Percentiles rank a stretch among this genome's conserved stretches.
Conservation (phyloP, 2,113 vertebrate species). For the Chaetorhynchus papuensis region DNA sequence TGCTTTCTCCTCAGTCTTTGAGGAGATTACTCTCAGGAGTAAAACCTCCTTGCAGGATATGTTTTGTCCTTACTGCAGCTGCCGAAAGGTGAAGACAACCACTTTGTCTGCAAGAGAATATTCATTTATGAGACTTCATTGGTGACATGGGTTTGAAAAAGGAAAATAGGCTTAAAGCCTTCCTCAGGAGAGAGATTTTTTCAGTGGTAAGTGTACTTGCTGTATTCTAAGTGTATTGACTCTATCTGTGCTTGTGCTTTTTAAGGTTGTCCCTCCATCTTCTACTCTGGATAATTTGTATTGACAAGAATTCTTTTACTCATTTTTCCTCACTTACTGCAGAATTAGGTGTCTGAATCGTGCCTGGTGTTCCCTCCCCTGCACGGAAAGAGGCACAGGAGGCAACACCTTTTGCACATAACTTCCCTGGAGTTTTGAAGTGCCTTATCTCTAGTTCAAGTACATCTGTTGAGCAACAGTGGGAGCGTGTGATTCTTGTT, state of each 20-base stretch:
- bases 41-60: neutral
- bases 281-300: neutral
- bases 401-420: neutral
- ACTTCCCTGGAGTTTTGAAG: neutral
- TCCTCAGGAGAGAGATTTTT: neutral
- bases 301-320: neutral
- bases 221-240: neutral
- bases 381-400: neutral
- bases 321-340: neutral
- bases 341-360: neutral
- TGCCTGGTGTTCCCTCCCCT: neutral
- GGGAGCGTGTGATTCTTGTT: neutral
- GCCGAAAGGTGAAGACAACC: neutral
- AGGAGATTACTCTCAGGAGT: conserved; percentile 13
- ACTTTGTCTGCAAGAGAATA: neutral
- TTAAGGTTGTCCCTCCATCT: neutral
- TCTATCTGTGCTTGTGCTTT: neutral
- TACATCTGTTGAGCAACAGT: conserved; percentile 7
- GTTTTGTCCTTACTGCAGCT: neutral
- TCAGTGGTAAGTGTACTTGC: neutral
- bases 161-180: neutral
- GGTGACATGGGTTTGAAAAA: neutral
- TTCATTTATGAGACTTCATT: neutral
- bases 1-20: neutral
- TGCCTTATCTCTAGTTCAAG: conserved; percentile 1